phyloP scores from a whole-genome alignment of 2,797 vertebrate species.

The Clarias fuscus region DNA sequence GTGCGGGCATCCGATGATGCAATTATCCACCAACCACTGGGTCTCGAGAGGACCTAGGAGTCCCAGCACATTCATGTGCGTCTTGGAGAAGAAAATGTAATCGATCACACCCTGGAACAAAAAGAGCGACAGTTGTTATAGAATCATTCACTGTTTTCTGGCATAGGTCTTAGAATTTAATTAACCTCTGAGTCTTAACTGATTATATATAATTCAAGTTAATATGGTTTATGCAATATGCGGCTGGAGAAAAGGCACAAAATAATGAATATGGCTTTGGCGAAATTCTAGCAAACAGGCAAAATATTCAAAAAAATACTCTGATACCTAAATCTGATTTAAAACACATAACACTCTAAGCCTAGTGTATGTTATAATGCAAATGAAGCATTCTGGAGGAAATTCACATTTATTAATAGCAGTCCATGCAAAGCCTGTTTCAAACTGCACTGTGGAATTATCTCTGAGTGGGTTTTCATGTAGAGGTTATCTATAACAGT shows the following conservation, averaged over 20 bases:
- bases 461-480: neutral
- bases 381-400: neutral
- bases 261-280: neutral
- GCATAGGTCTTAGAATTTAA: too few species aligned
- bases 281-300: neutral
- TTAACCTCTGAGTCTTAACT: neutral
- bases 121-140: neutral
- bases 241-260: neutral
- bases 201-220: neutral
- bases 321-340: neutral
- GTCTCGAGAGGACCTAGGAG: conserved; percentile 93
- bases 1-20: conserved; percentile 96
- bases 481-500: neutral
- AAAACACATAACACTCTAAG: neutral
- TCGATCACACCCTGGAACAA: conserved; percentile 91
- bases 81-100: conserved; percentile 99
- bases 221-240: neutral
- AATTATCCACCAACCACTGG: conserved; percentile 96
- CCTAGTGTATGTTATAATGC: neutral
- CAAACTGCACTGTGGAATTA: neutral
- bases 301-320: neutral
- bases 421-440: neutral
- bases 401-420: neutral
- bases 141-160: too few species aligned
- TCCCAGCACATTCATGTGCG: conserved; percentile 93